Conservation (phyloP, 2,888 invertebrate genomes). For the Opisthograptis luteolata region DNA sequence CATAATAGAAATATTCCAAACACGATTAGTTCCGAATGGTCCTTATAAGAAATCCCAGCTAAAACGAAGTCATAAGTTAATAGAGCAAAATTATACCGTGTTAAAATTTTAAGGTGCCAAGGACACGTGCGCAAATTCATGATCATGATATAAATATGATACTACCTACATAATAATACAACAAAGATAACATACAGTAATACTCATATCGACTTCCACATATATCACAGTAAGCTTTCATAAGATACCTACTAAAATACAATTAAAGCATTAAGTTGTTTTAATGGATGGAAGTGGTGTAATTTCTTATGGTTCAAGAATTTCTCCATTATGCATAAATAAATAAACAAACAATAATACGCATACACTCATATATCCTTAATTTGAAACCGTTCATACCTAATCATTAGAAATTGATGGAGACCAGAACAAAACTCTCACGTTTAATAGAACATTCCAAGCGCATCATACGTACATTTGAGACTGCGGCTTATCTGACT, state of each 20-base stretch:
- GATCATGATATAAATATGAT: constrained; percentile 14
- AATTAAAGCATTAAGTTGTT: constrained; percentile 16
- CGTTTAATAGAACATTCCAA: constrained; percentile 60
- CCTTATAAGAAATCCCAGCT: not conserved
- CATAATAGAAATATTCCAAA: too few species aligned
- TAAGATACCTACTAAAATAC: constrained; percentile 13
- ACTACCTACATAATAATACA: constrained; percentile 16
- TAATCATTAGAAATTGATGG: constrained; percentile 34
- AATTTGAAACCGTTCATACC: constrained; percentile 30
- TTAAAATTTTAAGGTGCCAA: constrained; percentile 18
- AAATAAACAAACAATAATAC: constrained; percentile 6
- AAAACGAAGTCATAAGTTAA: too few species aligned
- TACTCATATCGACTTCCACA: not conserved
- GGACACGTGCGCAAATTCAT: constrained; percentile 16
- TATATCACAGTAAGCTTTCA: constrained; percentile 2
- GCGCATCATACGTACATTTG: constrained; percentile 85
- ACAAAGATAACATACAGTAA: constrained; percentile 15
- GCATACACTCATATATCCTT: constrained; percentile 7
- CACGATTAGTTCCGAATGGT: not conserved
- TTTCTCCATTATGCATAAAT: constrained; percentile 7
- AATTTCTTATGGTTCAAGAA: not conserved
- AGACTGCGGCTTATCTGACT: constrained; percentile 88
- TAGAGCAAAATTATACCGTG: constrained; percentile 1
- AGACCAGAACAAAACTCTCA: constrained; percentile 48
- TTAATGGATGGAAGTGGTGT: constrained; percentile 10